A percentile compares a stretch with the other conserved stretches of the same genome.
These are phyloP conservation scores for Margaritifera margaritifera DNA, from an alignment of 2,888 invertebrate species.

Conservation along the genomic window DNA sequence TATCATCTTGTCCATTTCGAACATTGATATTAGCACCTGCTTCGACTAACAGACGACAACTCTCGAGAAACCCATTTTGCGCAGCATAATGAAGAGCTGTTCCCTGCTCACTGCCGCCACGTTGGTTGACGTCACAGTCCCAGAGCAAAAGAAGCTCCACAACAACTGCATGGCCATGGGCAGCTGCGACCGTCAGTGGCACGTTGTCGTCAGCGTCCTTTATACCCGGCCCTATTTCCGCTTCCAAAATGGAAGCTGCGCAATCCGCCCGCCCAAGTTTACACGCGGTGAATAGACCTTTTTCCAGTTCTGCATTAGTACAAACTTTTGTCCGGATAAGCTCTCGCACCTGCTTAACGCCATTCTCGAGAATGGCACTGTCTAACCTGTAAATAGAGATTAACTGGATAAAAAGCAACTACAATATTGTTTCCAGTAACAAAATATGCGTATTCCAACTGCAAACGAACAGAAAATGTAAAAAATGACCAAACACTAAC, in stretches of 20 bases:
- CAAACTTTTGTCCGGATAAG: conserved; percentile 16
- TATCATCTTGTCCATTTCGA: conserved; percentile 58
- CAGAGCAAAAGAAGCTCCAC: conserved; percentile 58
- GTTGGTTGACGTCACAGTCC: conserved; percentile 52
- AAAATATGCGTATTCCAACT: too few relatives aligned
- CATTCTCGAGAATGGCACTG: conserved; percentile 26
- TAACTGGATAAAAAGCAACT: neutral
- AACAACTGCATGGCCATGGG: conserved; percentile 47
- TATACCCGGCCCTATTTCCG: conserved; percentile 50
- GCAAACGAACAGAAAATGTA: too few relatives aligned
- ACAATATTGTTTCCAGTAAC: too few relatives aligned
- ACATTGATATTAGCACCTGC: conserved; percentile 57
- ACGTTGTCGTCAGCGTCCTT: conserved; percentile 40
- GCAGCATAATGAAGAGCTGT: conserved; percentile 64
- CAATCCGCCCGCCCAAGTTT: conserved; percentile 45
- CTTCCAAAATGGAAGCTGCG: conserved; percentile 48
- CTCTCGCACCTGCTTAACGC: conserved; percentile 25
- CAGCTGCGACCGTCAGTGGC: conserved; percentile 53
- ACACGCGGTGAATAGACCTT: conserved; percentile 44
- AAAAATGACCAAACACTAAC: too few relatives aligned
- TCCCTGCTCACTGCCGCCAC: conserved; percentile 50
- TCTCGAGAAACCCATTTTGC: conserved; percentile 54
- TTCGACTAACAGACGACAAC: conserved; percentile 53
- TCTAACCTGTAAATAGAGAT: conserved; percentile 27
- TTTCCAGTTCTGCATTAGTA: conserved; percentile 34